Percentiles rank a stretch among this genome's conserved stretches.
Conservation (phyloP, 2,113 vertebrate genomes). For the Varanus salvator region DNA sequence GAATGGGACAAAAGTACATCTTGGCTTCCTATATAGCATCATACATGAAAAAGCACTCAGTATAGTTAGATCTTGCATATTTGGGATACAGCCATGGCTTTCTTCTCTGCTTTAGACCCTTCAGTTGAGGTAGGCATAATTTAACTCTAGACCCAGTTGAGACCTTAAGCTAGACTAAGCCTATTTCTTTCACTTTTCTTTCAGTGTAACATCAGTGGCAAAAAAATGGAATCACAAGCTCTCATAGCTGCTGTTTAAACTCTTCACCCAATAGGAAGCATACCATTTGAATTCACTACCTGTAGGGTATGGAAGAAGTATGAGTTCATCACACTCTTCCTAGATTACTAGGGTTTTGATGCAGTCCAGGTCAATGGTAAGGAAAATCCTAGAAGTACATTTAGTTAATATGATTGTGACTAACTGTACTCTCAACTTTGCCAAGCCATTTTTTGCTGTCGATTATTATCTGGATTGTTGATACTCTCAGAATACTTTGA, state of each 20-base stretch:
- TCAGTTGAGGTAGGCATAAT: background rate
- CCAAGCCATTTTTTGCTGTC: no score
- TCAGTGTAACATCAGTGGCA: background rate
- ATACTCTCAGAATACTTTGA: background rate
- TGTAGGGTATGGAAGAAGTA: background rate
- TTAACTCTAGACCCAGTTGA: background rate
- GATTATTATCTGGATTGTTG: background rate
- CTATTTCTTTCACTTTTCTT: background rate
- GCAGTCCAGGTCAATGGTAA: background rate
- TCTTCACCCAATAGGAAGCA: background rate
- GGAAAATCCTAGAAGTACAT: background rate
- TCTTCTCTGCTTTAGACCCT: background rate
- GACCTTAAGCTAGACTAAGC: background rate
- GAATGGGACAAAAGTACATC: background rate
- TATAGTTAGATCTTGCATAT: background rate
- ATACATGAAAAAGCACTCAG: background rate
- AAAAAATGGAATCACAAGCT: background rate
- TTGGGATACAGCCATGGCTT: background rate
- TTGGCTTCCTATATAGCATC: background rate
- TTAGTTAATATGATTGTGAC: background rate
- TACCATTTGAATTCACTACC: background rate
- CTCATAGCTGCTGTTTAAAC: background rate
- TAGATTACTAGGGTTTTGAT: background rate
- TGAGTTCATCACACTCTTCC: no score
- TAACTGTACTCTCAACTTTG: background rate